Evolutionary conservation across 2,797 vertebrate species (phyloP).

Genomic region (Macropus fuliginosus): DNA sequence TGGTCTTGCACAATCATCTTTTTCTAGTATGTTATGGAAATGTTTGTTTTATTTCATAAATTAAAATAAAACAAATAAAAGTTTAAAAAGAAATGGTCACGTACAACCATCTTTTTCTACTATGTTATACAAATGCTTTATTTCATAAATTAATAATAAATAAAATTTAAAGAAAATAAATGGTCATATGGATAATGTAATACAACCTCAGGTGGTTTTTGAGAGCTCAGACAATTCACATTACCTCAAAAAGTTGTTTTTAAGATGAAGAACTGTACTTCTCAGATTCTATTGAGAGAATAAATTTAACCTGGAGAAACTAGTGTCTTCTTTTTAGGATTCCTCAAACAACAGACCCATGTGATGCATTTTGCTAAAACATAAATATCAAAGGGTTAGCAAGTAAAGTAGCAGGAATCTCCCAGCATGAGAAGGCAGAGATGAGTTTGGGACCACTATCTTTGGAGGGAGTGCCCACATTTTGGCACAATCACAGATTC

Average conservation of each 20-base stretch:
- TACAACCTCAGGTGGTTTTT: not conserved
- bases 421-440: not conserved
- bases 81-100: not conserved
- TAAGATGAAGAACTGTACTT: slow-evolving; percentile 31
- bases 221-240: slow-evolving; percentile 2
- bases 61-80: too few species aligned
- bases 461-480: not conserved
- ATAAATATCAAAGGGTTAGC: not conserved
- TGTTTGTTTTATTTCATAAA: too few species aligned
- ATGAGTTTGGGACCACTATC: not conserved
- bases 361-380: not conserved
- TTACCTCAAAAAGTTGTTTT: slow-evolving; percentile 40
- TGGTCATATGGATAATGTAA: not conserved
- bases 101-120: too few species aligned
- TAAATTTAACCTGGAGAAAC: slow-evolving; percentile 55
- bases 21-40: too few species aligned
- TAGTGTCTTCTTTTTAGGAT: slow-evolving; percentile 29
- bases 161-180: too few species aligned
- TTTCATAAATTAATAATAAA: too few species aligned
- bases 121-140: too few species aligned
- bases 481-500: not conserved
- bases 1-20: too few species aligned
- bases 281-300: slow-evolving; percentile 60
- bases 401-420: not conserved
- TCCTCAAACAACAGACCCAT: slow-evolving; percentile 6